phyloP scores from a whole-genome alignment of 1,140 invertebrate species.

The Palaemon carinicauda region DNA sequence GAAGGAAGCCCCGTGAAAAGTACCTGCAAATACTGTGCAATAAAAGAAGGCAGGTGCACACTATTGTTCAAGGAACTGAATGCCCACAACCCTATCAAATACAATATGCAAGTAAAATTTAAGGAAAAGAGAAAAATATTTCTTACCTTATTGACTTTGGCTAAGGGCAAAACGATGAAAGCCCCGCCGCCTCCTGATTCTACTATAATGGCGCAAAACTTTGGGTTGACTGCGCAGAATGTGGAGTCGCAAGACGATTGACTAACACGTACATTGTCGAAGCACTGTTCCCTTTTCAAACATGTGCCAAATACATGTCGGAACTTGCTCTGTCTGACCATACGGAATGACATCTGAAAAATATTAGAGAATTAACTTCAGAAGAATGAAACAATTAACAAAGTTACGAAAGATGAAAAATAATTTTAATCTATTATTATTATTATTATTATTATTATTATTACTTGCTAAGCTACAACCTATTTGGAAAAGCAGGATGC shows the following conservation, averaged over 20 bases:
- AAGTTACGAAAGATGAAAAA: no score
- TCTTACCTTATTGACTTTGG: conserved; percentile 71
- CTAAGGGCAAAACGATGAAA: conserved; percentile 96
- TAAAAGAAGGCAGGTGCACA: no score
- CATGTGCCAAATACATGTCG: conserved; percentile 98
- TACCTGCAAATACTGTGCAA: no score
- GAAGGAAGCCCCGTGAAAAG: no score
- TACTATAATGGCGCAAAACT: conserved; percentile 98
- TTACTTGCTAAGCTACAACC: no score
- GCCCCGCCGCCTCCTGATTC: conserved; percentile 98
- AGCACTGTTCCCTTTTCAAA: conserved; percentile 97
- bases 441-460: no score
- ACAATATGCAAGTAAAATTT: no score
- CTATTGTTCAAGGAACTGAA: no score
- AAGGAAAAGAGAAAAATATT: conserved; percentile 4
- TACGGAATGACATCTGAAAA: conserved; percentile 86
- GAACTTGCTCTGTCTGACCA: conserved; percentile 96
- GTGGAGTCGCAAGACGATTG: conserved; percentile 99
- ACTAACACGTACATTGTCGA: conserved; percentile 97
- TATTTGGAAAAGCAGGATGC: no score
- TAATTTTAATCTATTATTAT: no score
- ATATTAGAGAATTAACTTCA: neutral
- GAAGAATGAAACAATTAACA: neutral
- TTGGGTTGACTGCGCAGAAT: conserved; percentile 98
- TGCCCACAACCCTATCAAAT: no score